Evolutionary conservation across 92 coral and sea anemone species (phyloP).

Genomic region (Ricordea florida): DNA sequence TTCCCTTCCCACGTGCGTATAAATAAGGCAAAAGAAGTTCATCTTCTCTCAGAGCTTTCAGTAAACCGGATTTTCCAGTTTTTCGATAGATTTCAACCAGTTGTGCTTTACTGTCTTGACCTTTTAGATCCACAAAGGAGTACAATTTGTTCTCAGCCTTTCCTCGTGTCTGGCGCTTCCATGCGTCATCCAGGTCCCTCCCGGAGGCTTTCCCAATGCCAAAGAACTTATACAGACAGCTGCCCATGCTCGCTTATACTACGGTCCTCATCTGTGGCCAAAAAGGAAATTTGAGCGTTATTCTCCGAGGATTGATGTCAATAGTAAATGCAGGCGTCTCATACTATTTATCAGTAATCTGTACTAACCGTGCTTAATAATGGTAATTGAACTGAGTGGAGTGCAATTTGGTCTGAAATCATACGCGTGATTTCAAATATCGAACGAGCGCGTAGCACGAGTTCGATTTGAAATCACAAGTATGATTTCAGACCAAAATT

Average conservation of each 20-base stretch:
- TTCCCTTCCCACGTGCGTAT: constrained; percentile 70
- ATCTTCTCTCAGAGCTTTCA: constrained; percentile 27
- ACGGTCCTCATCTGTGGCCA: background rate
- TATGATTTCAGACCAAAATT: too few species aligned
- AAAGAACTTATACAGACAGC: constrained; percentile 44
- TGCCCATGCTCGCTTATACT: constrained; percentile 47
- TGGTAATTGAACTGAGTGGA: too few species aligned
- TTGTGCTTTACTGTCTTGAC: constrained; percentile 41
- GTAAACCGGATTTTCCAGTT: constrained; percentile 30
- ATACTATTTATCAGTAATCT: too few species aligned
- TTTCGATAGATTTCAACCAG: constrained; percentile 64
- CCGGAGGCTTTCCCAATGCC: constrained; percentile 13
- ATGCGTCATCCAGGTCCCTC: constrained; percentile 45
- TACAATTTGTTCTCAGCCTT: constrained; percentile 60
- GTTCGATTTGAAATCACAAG: too few species aligned
- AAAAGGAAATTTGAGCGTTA: too few species aligned
- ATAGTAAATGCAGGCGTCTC: too few species aligned
- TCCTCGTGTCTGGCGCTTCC: constrained; percentile 72
- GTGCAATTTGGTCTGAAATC: too few species aligned
- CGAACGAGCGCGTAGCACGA: too few species aligned
- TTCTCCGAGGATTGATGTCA: too few species aligned
- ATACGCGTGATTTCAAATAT: too few species aligned
- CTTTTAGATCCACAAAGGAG: constrained; percentile 67
- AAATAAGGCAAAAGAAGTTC: constrained; percentile 41
- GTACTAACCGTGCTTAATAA: too few species aligned